These are phyloP conservation scores for Hemicordylus capensis DNA, from an alignment of 2,113 vertebrate genomes.

Conservation along the genomic window DNA sequence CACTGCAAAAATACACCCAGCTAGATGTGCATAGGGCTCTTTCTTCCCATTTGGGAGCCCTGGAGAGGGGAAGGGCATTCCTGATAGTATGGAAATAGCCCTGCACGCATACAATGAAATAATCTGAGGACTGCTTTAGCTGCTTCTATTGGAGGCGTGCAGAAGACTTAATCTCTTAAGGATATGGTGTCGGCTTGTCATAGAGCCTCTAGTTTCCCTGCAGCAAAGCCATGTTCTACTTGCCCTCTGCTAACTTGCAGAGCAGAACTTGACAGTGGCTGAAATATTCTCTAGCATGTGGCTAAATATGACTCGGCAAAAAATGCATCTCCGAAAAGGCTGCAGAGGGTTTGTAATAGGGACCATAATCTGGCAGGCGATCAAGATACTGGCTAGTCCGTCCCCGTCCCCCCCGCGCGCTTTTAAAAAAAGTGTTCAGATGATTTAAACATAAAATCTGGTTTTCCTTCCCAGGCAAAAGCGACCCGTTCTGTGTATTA, in stretches of 20 bases:
- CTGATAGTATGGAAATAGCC: no score
- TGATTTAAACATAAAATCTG: not conserved
- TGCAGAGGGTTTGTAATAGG: not conserved
- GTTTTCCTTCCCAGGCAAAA: slow-evolving; percentile 84
- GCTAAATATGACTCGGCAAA: not conserved
- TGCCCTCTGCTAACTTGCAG: not conserved
- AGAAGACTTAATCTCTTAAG: not conserved
- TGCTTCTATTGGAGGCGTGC: not conserved
- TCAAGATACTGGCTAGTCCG: no score
- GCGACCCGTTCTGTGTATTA: slow-evolving; percentile 89
- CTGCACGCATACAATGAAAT: no score
- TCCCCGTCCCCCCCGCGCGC: no score
- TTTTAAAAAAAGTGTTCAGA: not conserved
- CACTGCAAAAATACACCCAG: no score
- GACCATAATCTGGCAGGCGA: not conserved
- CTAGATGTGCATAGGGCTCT: no score
- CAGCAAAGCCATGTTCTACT: not conserved
- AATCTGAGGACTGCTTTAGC: not conserved
- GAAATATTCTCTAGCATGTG: not conserved
- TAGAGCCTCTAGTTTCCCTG: not conserved
- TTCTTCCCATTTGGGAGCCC: no score
- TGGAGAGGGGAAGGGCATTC: no score
- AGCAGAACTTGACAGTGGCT: not conserved
- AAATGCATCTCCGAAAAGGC: not conserved
- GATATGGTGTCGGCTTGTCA: no score